phyloP scores from a whole-genome alignment of 2,113 vertebrate species.

The Pteruthius melanotis region DNA sequence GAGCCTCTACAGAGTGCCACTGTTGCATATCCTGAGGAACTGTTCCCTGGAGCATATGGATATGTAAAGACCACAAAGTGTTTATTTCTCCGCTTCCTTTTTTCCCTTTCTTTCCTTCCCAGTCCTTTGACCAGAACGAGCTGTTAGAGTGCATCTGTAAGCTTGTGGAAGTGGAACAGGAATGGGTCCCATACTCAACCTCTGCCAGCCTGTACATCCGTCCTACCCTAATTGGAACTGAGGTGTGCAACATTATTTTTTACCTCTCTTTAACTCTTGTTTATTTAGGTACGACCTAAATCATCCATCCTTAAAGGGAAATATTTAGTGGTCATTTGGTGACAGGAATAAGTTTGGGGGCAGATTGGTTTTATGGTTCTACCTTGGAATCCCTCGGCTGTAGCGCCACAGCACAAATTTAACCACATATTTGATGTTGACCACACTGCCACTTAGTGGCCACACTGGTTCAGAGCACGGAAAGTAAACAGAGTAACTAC shows the following conservation, averaged over 20 bases:
- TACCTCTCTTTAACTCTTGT: background rate
- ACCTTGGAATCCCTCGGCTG: background rate
- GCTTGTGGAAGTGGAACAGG: constrained; percentile 85
- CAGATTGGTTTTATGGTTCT: background rate
- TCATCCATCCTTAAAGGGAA: background rate
- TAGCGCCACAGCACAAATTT: background rate
- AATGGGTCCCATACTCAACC: constrained; percentile 84
- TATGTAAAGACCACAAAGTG: background rate
- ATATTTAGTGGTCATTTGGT: background rate
- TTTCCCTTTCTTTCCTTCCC: background rate
- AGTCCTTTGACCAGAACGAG: constrained; percentile 85
- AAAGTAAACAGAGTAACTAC: accelerated
- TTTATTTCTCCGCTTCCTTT: background rate
- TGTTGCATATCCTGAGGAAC: background rate
- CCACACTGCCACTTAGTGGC: constrained; percentile 54
- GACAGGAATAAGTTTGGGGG: background rate
- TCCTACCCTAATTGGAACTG: constrained; percentile 84
- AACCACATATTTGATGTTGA: background rate
- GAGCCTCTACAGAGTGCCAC: background rate
- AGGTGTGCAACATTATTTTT: constrained; percentile 62
- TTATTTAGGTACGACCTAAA: background rate
- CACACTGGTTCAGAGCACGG: background rate
- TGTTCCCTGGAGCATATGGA: background rate
- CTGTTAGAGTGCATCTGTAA: constrained; percentile 84
- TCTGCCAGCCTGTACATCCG: constrained; percentile 85